Evolutionary conservation across 30 jellyfish, hydroid and myxozoan species (phyloP).

Genomic region (Hydra vulgaris): DNA sequence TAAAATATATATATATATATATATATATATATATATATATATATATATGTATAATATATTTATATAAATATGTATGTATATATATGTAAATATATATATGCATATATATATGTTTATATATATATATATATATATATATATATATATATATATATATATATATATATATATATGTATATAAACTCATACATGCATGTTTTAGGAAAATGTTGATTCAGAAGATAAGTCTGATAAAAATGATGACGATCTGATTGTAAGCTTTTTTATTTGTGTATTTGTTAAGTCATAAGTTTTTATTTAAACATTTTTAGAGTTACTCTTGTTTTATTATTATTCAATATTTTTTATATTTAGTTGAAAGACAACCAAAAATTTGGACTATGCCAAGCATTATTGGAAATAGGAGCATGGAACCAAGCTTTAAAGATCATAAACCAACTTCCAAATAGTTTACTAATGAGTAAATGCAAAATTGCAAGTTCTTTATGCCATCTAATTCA

Average conservation of each 20-base stretch:
- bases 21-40: too few relatives aligned
- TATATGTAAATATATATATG: too few relatives aligned
- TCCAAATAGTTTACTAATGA: slow-evolving; percentile 50
- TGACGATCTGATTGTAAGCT: slow-evolving; percentile 22
- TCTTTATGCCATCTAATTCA: slow-evolving; percentile 66
- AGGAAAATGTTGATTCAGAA: slow-evolving; percentile 38
- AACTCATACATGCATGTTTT: too few relatives aligned
- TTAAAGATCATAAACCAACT: slow-evolving; percentile 60
- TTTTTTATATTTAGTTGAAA: slow-evolving; percentile 19
- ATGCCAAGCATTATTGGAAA: slow-evolving; percentile 59
- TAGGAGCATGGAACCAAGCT: slow-evolving; percentile 95
- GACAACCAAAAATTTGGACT: slow-evolving; percentile 89
- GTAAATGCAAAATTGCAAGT: slow-evolving; percentile 34
- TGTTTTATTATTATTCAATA: neutral
- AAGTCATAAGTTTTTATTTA: neutral
- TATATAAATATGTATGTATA: too few relatives aligned
- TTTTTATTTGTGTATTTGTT: neutral
- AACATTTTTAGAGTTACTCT: neutral
- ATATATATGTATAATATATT: too few relatives aligned
- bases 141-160: too few relatives aligned
- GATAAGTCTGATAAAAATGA: slow-evolving; percentile 29
- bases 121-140: too few relatives aligned
- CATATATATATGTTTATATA: too few relatives aligned
- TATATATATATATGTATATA: too few relatives aligned
- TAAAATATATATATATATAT: too few relatives aligned